Evolutionary conservation across 2,113 vertebrate species (phyloP).

Genomic region (Odobenus rosmarus): DNA sequence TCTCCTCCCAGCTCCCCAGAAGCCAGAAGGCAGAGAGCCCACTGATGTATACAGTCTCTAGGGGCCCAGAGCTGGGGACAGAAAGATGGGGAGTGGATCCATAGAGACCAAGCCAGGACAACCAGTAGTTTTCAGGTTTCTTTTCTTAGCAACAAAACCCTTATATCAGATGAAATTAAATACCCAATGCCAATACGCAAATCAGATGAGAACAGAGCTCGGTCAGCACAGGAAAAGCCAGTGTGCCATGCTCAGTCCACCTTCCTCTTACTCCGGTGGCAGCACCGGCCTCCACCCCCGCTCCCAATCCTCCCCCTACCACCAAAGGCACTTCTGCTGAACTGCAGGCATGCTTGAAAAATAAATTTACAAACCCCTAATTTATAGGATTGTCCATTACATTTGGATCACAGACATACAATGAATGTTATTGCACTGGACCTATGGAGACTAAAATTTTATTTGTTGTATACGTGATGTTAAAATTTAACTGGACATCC

Average conservation of each 20-base stretch:
- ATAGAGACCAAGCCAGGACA: not conserved
- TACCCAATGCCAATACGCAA: not conserved
- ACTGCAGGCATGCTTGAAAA: not conserved
- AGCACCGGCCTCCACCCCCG: not conserved
- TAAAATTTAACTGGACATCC: not conserved
- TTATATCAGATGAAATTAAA: not conserved
- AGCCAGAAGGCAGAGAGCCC: not conserved
- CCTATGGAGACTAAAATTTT: not conserved
- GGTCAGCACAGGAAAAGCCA: not conserved
- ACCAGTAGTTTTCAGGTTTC: not conserved
- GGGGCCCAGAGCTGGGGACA: not conserved
- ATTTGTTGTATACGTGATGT: not conserved
- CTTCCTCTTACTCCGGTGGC: too few relatives aligned
- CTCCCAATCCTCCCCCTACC: not conserved
- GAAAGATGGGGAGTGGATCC: not conserved
- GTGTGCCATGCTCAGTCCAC: accelerated
- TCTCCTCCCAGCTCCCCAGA: not conserved
- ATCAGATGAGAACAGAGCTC: not conserved
- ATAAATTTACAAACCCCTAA: not conserved
- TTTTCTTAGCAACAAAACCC: not conserved
- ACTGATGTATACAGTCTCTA: not conserved
- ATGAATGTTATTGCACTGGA: not conserved
- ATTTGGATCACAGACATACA: not conserved
- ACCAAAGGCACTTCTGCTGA: not conserved
- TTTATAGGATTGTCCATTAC: not conserved